Evolutionary conservation across 2,113 vertebrate genomes (phyloP).

Genomic region (Chloropsis cyanopogon): DNA sequence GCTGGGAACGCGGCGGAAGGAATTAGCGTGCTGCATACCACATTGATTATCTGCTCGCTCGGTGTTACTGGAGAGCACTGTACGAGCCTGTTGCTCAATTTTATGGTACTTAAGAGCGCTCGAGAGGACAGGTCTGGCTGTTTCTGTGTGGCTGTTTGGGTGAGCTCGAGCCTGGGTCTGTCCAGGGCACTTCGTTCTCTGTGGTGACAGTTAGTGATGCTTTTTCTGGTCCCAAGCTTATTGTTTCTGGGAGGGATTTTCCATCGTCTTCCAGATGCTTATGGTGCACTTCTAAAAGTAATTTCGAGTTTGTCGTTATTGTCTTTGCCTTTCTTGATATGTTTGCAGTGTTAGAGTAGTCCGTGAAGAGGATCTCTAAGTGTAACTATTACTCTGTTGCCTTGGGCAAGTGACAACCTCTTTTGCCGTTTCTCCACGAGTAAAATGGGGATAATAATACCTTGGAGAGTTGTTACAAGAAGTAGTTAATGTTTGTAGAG

Average conservation of each 20-base stretch:
- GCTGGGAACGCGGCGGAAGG: not conserved
- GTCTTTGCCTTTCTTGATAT: not conserved
- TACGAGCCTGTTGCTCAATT: not conserved
- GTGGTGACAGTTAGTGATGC: accelerated
- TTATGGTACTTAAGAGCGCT: not conserved
- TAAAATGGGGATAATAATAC: slow-evolving; percentile 54
- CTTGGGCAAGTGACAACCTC: slow-evolving; percentile 1
- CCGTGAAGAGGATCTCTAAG: not conserved
- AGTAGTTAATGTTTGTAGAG: slow-evolving; percentile 59
- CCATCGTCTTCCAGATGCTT: not conserved
- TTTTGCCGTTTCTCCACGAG: slow-evolving; percentile 7
- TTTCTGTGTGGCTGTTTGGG: not conserved
- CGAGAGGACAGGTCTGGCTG: not conserved
- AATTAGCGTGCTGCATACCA: not conserved
- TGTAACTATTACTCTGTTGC: not conserved
- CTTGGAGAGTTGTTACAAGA: slow-evolving; percentile 48
- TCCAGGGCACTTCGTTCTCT: accelerated
- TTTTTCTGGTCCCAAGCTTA: not conserved
- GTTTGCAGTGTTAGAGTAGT: not conserved
- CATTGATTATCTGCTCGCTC: not conserved
- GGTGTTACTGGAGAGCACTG: not conserved
- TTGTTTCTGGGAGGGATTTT: not conserved
- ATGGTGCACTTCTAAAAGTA: not conserved
- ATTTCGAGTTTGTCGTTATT: not conserved
- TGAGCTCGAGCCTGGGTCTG: not conserved